These are phyloP conservation scores for Aix galericulata DNA, from an alignment of 2,113 vertebrate species.

Conservation along the genomic window DNA sequence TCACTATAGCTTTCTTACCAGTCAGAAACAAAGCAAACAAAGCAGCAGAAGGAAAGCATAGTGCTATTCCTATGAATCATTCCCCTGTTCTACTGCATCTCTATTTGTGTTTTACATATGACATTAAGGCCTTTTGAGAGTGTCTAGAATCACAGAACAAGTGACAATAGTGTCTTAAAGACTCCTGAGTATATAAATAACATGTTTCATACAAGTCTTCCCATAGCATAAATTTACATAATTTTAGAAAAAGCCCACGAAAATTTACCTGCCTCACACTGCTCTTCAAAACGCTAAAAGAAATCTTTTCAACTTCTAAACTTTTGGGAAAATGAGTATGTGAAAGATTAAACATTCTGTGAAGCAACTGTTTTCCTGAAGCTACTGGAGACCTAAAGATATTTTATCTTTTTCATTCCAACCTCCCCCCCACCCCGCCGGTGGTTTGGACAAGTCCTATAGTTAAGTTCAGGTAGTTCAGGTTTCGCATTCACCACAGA, in stretches of 20 bases:
- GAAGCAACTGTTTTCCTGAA: not conserved
- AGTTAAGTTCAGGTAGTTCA: not conserved
- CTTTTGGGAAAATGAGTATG: not conserved
- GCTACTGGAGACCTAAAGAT: not conserved
- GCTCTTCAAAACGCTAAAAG: not conserved
- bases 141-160: constrained; percentile 20
- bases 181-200: constrained; percentile 27
- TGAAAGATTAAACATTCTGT: not conserved
- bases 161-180: constrained; percentile 22
- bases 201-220: not conserved
- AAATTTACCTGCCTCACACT: constrained; percentile 7
- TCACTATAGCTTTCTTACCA: not conserved
- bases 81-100: not conserved
- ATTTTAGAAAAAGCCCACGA: not conserved
- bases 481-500: not conserved
- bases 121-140: constrained; percentile 23
- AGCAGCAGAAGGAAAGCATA: not conserved
- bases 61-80: not conserved
- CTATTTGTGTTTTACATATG: constrained; percentile 6
- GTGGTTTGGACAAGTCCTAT: not conserved
- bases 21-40: not conserved
- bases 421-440: not conserved
- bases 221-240: constrained; percentile 18
- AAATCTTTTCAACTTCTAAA: not conserved
- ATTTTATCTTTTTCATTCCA: not conserved